Conservation (phyloP, 2,797 vertebrate species). For the Pangasius krempfi region DNA sequence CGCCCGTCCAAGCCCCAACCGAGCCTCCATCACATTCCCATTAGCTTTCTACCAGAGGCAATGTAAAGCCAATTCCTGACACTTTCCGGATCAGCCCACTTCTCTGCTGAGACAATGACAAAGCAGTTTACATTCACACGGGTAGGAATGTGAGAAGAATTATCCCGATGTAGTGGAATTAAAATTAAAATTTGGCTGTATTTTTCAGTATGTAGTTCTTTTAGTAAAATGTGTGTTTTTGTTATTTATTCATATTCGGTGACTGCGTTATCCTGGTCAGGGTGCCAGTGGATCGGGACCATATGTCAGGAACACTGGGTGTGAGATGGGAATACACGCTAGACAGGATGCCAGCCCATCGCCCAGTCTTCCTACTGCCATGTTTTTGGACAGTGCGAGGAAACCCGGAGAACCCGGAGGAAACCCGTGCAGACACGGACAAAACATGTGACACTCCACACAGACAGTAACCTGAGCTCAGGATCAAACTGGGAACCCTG, state of each 20-base stretch:
- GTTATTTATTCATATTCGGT: background rate
- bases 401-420: background rate
- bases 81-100: constrained; percentile 31
- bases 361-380: background rate
- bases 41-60: constrained; percentile 30
- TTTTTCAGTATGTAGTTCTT: background rate
- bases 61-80: constrained; percentile 35
- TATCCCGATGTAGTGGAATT: background rate
- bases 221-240: background rate
- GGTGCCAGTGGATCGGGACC: background rate
- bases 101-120: constrained; percentile 19
- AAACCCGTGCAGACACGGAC: background rate
- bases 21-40: constrained; percentile 37
- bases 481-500: background rate
- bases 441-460: background rate
- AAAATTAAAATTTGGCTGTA: no score
- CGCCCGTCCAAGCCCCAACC: constrained; percentile 12
- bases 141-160: background rate
- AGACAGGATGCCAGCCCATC: background rate
- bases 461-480: background rate
- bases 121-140: background rate
- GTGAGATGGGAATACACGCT: background rate
- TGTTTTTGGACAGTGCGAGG: background rate
- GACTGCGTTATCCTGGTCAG: background rate
- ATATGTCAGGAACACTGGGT: background rate